Evolutionary conservation across 2,113 vertebrate genomes (phyloP).

Genomic region (Chelonoidis abingdonii): DNA sequence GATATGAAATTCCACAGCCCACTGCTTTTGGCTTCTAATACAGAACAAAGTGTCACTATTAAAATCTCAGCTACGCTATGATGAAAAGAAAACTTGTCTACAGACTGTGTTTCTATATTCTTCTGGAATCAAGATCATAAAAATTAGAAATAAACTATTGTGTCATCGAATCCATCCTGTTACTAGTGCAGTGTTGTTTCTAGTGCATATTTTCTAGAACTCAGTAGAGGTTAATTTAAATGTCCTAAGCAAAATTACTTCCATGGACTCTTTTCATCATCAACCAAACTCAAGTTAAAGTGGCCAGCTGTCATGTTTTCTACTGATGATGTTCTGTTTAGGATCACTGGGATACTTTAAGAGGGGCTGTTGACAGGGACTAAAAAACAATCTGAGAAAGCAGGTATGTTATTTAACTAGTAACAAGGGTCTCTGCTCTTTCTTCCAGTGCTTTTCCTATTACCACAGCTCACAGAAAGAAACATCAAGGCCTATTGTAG

Average conservation of each 20-base stretch:
- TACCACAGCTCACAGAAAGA: conserved; percentile 8
- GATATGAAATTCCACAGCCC: neutral
- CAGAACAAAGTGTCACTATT: conserved; percentile 27
- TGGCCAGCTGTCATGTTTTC: neutral
- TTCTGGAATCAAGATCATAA: conserved; percentile 32
- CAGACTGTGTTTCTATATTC: neutral
- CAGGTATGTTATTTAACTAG: conserved; percentile 11
- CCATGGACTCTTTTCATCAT: neutral
- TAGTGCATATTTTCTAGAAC: conserved; percentile 1
- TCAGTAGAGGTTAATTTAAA: neutral
- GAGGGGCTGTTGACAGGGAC: too few species aligned
- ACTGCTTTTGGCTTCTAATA: neutral
- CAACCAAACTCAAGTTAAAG: neutral
- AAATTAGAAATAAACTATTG: conserved; percentile 27
- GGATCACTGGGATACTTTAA: conserved; percentile 15
- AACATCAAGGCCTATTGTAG: conserved; percentile 53
- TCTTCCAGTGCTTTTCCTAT: conserved; percentile 55
- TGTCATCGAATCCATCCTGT: neutral
- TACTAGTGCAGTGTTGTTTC: neutral
- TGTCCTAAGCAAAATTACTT: neutral
- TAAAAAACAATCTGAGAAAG: conserved; percentile 37
- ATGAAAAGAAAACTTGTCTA: conserved; percentile 10
- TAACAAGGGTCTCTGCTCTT: conserved; percentile 45
- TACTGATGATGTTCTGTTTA: neutral
- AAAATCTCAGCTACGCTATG: conserved; percentile 26